These are phyloP conservation scores for Saturnia pavonia DNA, from an alignment of 2,888 invertebrate genomes.

Conservation along the genomic window DNA sequence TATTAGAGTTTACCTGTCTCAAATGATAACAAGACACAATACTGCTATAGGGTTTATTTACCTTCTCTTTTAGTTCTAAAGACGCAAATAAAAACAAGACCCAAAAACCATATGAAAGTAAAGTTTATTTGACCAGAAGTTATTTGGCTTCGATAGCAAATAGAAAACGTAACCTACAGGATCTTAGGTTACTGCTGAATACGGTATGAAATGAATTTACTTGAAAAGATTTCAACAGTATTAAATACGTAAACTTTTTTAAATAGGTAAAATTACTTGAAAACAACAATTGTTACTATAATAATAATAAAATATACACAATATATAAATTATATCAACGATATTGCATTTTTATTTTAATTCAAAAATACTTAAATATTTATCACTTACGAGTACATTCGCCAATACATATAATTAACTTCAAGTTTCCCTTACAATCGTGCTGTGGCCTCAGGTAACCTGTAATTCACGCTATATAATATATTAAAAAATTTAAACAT, in stretches of 20 bases:
- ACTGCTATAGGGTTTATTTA: too few species aligned
- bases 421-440: slow-evolving; percentile 10
- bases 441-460: slow-evolving; percentile 1
- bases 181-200: neutral
- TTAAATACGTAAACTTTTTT: neutral
- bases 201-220: neutral
- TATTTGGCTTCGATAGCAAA: neutral
- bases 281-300: neutral
- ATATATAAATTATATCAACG: neutral
- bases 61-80: too few species aligned
- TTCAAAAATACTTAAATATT: too few species aligned
- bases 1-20: neutral
- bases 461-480: slow-evolving; percentile 8
- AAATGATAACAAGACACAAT: too few species aligned
- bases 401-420: neutral
- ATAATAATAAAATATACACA: neutral
- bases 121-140: neutral
- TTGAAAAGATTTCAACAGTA: too few species aligned
- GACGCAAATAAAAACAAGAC: neutral
- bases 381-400: too few species aligned
- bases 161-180: neutral
- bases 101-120: neutral
- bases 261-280: neutral
- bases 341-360: too few species aligned
- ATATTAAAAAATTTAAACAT: slow-evolving; percentile 2